Evolutionary conservation across 2,797 vertebrate genomes (phyloP), one percentile per base, ranked within the genome.

Genomic region (Lepus townsendii): DNA sequence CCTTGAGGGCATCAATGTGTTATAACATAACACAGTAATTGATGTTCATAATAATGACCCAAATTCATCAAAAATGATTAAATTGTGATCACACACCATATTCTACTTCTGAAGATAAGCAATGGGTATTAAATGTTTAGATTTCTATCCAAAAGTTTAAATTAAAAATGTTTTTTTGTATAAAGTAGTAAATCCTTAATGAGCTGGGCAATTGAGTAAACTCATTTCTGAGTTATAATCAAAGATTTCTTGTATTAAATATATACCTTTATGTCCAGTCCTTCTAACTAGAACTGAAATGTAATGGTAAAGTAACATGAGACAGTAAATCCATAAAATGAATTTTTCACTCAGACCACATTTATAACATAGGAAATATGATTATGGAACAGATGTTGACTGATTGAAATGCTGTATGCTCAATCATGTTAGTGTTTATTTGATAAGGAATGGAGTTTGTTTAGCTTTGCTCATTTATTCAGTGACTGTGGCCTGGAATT

Each of bases 341-440:
- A 93, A 95, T 96, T 96, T 75, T 95, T 96, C 63, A 92, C 93
- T 90, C 77, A 86, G 24, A 94, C 75, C 95, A 86, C 76, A 89
- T 96, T 94, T 96, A 92, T 91, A 96, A 96, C 52, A 87, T 79
- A 95, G 88, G 83, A 96, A 95, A 95, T 94, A 95, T 0, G 30
- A 95, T 95, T 95, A 84, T 95, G 94, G 83, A 95, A 90, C 86
- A 95, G 92, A 93, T 96, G 96, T 78, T 97, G 76, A 94, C 95
- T 96, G 95, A 94, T 84, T 97, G 79, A 96, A 96, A 93, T 95
- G 77, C 93, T 94, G 63, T 87, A 75, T 96, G 86, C 92, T 97
- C 92, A 96, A 87, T 97, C 94, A 96, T 93, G 85, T 95, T 97
- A 93, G 83, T 96, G 93, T 96, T 97, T 96, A 91, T 96, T 96